These are phyloP conservation scores for Tenualosa thibaudeaui DNA, from an alignment of 2,797 vertebrate genomes.

Conservation along the genomic window DNA sequence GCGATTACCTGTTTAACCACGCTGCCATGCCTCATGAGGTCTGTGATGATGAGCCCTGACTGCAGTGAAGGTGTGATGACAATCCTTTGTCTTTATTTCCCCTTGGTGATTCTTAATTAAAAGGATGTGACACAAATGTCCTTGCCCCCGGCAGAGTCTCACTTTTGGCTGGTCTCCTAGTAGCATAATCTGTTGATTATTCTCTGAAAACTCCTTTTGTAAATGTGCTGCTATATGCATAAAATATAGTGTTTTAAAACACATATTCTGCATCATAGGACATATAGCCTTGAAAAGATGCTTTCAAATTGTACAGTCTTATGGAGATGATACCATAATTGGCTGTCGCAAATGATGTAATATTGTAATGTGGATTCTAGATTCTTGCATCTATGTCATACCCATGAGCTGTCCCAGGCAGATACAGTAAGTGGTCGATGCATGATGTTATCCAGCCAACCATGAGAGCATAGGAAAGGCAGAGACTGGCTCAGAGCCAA, in stretches of 20 bases:
- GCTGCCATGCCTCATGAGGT: not conserved
- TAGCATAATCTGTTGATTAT: not conserved
- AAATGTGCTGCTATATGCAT: not conserved
- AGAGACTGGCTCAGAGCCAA: not conserved
- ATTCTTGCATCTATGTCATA: not conserved
- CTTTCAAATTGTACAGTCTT: not conserved
- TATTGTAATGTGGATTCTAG: not conserved
- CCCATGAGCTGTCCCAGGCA: not conserved
- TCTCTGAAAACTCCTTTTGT: not conserved
- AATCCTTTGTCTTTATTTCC: constrained; percentile 8
- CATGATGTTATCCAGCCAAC: not conserved
- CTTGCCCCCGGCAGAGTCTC: not conserved
- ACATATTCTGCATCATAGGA: no score
- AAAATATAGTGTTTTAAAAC: no score
- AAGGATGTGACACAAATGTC: not conserved
- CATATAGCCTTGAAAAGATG: not conserved
- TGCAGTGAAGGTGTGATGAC: not conserved
- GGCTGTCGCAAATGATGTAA: not conserved
- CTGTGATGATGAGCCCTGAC: not conserved
- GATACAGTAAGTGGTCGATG: not conserved
- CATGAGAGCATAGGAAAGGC: no score
- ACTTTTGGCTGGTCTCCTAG: not conserved
- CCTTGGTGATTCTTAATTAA: not conserved
- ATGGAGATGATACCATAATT: not conserved
- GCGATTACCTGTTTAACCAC: not conserved